These are phyloP conservation scores for Hirtodrosophila duncani DNA, from an alignment of 2,888 invertebrate genomes.

Conservation along the genomic window DNA sequence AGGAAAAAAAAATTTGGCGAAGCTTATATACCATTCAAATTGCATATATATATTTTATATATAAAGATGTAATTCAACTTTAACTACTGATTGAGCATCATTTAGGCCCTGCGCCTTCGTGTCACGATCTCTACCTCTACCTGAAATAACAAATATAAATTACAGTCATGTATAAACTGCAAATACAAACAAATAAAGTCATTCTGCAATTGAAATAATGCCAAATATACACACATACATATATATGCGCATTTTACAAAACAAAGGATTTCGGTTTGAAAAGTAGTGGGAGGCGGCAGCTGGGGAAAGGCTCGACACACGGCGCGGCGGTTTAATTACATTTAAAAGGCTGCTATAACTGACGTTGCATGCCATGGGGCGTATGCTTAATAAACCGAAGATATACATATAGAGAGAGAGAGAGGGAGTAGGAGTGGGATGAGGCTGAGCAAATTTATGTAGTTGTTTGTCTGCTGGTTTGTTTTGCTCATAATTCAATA, in stretches of 20 bases:
- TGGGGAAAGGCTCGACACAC: not conserved
- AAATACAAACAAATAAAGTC: slow-evolving; percentile 41
- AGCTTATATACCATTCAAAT: no score
- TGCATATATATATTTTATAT: slow-evolving; percentile 8
- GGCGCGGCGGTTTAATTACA: slow-evolving; percentile 48
- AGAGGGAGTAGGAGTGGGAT: not conserved
- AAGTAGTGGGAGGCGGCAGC: slow-evolving; percentile 9
- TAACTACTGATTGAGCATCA: no score
- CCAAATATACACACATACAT: slow-evolving; percentile 21
- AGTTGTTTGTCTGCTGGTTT: slow-evolving; percentile 20
- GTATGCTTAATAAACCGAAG: slow-evolving; percentile 43
- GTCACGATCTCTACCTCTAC: no score
- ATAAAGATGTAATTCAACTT: not conserved
- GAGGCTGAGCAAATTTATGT: slow-evolving; percentile 4
- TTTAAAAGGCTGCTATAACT: slow-evolving; percentile 49
- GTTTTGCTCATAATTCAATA: slow-evolving; percentile 53
- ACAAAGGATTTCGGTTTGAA: slow-evolving; percentile 34
- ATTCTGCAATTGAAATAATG: slow-evolving; percentile 45
- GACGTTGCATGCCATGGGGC: slow-evolving; percentile 30
- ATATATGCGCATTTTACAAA: slow-evolving; percentile 31
- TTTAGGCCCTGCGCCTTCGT: no score
- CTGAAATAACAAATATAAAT: no score
- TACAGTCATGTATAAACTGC: slow-evolving; percentile 17
- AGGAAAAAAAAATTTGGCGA: no score
- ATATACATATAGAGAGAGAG: not conserved